Evolutionary conservation across 1,140 invertebrate genomes (phyloP).

Genomic region (Cylas formicarius): DNA sequence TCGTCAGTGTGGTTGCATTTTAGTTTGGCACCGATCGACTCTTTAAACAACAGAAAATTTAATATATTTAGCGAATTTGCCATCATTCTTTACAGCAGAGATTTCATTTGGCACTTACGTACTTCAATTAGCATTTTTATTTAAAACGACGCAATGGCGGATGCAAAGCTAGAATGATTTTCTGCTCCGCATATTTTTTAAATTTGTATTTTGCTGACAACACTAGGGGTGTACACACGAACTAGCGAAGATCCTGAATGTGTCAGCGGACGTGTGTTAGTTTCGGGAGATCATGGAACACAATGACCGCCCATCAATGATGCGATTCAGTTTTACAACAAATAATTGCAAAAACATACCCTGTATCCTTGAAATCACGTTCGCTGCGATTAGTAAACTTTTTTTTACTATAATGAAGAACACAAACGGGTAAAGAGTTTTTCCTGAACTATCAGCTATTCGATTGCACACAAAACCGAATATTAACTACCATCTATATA

Average conservation of each 20-base stretch:
- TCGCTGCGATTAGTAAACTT: constrained; percentile 15
- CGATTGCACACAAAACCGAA: too few relatives aligned
- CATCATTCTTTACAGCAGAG: too few relatives aligned
- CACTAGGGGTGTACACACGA: constrained; percentile 14
- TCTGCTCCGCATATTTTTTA: neutral
- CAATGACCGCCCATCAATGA: constrained; percentile 42
- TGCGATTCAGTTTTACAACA: constrained; percentile 56
- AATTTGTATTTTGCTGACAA: neutral
- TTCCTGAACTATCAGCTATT: too few relatives aligned
- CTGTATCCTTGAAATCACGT: constrained; percentile 53
- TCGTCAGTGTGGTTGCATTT: too few relatives aligned
- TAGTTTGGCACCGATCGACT: neutral
- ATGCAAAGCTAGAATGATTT: too few relatives aligned
- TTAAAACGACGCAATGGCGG: too few relatives aligned
- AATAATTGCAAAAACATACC: constrained; percentile 65
- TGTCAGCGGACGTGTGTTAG: constrained; percentile 11
- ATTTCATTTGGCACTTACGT: too few relatives aligned
- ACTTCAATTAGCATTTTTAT: too few relatives aligned
- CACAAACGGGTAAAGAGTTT: constrained; percentile 19
- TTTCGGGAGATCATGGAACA: constrained; percentile 18
- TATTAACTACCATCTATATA: too few relatives aligned
- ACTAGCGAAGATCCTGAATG: constrained; percentile 13
- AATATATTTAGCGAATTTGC: neutral
- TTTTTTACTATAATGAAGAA: too few relatives aligned
- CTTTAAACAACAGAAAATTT: neutral